Evolutionary conservation across 2,113 vertebrate genomes (phyloP), one percentile per base, ranked within the genome.

Genomic region (Gnathonemus longibarbis): DNA sequence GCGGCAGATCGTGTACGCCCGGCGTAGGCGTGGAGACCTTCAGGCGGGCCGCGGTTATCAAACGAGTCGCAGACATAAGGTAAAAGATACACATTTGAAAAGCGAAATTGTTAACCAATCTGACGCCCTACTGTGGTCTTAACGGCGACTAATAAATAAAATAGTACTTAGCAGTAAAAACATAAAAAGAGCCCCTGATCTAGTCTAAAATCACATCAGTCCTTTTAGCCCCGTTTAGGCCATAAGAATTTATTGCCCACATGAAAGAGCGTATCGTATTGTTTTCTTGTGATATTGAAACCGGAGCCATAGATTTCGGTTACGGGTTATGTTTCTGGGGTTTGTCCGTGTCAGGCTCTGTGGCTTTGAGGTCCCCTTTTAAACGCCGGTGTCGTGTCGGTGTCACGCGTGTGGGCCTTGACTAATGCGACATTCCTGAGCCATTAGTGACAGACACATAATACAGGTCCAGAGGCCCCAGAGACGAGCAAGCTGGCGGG

Each of bases 401-500:
- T 62, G 21, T 90, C 70, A 89, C 89, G 91, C 91, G 89, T 88
- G 85, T 88, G 85, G 58, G 89, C 86, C 91, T 90, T 92, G 89
- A 90, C 92, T 92, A 92, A 92, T 92, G 90, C 90, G 89, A 84
- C 90, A 90, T 93, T 91, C 90, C 84, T 89, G 45, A 77, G 84
- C 92, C 92, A 91, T 92, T 91, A 90, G 91, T 90, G 91, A 92
- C 91, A 91, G 91, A 92, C 74, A 91, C 53, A 91, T 88, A 92
- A 87, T 87, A 87, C 87, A 70, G 74, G 49, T 21, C 89, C 88
- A 58, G 86, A 84, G 46, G 24, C 58, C 89, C 90, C 80, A 84
- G 89, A 88, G 66, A 88, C 19, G 77, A 90, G 42, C 62, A 62
- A 15, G 62, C 27, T n/a, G 87, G 88, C 31, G 2, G 39, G 48